Conservation (phyloP, 2,113 vertebrate species). For the Apaloderma vittatum region DNA sequence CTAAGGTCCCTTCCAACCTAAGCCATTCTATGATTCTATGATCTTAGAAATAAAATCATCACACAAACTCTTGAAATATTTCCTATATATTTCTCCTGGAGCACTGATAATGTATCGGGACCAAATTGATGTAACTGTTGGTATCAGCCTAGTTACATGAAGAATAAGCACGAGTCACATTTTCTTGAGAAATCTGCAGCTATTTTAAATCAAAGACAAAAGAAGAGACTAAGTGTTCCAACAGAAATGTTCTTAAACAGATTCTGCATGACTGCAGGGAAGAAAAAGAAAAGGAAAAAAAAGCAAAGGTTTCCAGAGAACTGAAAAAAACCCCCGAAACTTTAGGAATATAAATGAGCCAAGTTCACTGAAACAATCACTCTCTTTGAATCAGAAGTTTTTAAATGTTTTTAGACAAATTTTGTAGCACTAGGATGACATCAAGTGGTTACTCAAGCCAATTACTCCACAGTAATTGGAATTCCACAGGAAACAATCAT, state of each 20-base stretch:
- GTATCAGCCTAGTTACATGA: background rate
- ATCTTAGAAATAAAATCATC: background rate
- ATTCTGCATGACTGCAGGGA: background rate
- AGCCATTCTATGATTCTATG: too few species aligned
- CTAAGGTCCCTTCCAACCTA: too few species aligned
- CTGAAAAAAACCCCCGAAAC: background rate
- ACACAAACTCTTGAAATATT: background rate
- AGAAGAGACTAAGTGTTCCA: background rate
- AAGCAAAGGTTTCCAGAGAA: background rate
- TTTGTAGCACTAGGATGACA: conserved; percentile 57
- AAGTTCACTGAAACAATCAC: background rate
- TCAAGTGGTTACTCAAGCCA: conserved; percentile 52
- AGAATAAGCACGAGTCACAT: background rate
- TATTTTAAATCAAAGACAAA: background rate
- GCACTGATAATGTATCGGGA: background rate
- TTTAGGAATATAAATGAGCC: background rate
- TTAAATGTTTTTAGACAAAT: background rate
- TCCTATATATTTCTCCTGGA: background rate
- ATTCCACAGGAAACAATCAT: background rate
- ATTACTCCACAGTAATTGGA: background rate
- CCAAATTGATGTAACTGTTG: background rate
- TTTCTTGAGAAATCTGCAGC: background rate
- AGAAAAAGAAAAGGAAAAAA: background rate
- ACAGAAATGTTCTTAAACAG: background rate
- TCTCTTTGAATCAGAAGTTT: background rate